Evolutionary conservation across 2,888 invertebrate species (phyloP).

Genomic region (Euplexia lucipara): DNA sequence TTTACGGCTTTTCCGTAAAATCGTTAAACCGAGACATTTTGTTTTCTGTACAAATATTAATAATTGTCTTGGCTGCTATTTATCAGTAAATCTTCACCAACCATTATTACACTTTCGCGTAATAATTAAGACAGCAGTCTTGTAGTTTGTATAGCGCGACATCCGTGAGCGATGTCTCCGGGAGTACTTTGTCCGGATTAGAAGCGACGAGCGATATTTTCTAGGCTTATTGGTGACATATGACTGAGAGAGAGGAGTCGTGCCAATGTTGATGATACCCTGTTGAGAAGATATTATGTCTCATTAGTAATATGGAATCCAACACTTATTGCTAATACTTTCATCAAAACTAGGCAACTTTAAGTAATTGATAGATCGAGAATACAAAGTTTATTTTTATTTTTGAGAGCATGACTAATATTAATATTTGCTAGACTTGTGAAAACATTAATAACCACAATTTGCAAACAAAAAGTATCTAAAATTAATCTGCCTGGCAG

Average conservation of each 20-base stretch:
- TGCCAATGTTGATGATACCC: slow-evolving; percentile 15
- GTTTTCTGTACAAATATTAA: slow-evolving; percentile 11
- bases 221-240: slow-evolving; percentile 53
- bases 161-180: slow-evolving; percentile 51
- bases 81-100: not conserved
- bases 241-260: slow-evolving; percentile 14
- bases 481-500: slow-evolving; percentile 6
- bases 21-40: not conserved
- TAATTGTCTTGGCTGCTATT: slow-evolving; percentile 8
- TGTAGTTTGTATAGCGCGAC: slow-evolving; percentile 49
- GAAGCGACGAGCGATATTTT: slow-evolving; percentile 49
- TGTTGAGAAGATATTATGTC: not conserved
- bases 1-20: slow-evolving; percentile 37
- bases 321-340: too few relatives aligned
- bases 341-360: not conserved
- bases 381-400: not conserved
- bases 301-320: not conserved
- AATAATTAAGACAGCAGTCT: slow-evolving; percentile 47
- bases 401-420: not conserved
- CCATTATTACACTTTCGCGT: slow-evolving; percentile 18
- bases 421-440: not conserved
- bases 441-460: not conserved
- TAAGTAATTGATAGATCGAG: not conserved
- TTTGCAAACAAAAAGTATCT: not conserved
- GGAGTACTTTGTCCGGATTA: slow-evolving; percentile 66